phyloP scores from a whole-genome alignment of 1,140 invertebrate genomes.

The Pogonomyrmex californicus region DNA sequence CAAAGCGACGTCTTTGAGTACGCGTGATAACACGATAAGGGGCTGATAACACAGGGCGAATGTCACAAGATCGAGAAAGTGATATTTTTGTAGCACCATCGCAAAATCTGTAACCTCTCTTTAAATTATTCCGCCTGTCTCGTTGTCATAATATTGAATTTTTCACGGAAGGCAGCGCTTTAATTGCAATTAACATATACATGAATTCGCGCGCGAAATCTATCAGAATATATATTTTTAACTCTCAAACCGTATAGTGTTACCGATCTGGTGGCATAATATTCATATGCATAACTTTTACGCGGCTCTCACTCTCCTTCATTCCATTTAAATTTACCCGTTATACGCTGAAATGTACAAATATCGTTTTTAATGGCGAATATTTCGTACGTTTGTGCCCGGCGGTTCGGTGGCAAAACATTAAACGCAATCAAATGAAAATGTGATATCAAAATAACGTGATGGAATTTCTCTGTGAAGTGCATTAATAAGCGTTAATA shows the following conservation, averaged over 20 bases:
- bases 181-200: conserved; percentile 62
- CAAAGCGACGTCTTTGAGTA: background rate
- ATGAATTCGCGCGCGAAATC: conserved; percentile 61
- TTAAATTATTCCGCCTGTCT: conserved; percentile 12
- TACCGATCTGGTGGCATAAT: conserved; percentile 60
- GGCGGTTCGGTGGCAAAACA: conserved; percentile 61
- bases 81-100: conserved; percentile 18
- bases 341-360: conserved; percentile 63
- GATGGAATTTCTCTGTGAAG: conserved; percentile 46
- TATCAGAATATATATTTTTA: conserved; percentile 64
- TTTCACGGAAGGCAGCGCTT: conserved; percentile 30
- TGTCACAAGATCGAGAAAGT: background rate
- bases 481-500: conserved; percentile 62
- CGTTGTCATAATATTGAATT: conserved; percentile 47
- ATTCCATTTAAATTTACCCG: conserved; percentile 63
- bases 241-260: conserved; percentile 53
- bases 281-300: conserved; percentile 66
- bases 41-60: background rate
- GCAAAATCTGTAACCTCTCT: background rate
- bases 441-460: conserved; percentile 61
- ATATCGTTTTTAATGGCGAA: conserved; percentile 63
- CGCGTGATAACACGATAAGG: background rate
- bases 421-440: conserved; percentile 66
- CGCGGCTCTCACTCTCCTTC: conserved; percentile 56
- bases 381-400: conserved; percentile 61